phyloP scores from a whole-genome alignment of 2,113 vertebrate genomes.

The Taurulus bubalis region DNA sequence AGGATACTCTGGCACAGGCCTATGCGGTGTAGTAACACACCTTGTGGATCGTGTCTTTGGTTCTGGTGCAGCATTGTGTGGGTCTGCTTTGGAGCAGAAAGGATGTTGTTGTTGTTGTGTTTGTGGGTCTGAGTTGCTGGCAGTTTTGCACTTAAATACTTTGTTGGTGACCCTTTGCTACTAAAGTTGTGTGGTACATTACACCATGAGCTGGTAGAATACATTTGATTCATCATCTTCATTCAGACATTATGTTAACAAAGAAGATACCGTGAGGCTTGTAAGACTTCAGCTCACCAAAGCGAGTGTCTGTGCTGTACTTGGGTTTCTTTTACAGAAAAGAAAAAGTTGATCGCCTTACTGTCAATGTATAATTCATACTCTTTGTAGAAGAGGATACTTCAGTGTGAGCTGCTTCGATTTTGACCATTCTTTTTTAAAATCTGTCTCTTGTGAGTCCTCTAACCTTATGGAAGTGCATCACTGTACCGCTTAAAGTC shows the following conservation, averaged over 20 bases:
- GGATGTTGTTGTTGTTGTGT: background rate
- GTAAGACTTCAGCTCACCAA: background rate
- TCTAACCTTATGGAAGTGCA: slow-evolving; percentile 13
- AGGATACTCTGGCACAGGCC: background rate
- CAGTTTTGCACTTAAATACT: background rate
- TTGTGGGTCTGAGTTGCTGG: background rate
- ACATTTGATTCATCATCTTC: background rate
- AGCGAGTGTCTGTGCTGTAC: background rate
- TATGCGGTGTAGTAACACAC: background rate
- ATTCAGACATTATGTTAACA: background rate
- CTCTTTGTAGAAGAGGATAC: background rate
- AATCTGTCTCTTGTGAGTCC: slow-evolving; percentile 15
- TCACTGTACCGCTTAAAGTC: background rate
- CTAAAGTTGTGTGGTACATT: background rate
- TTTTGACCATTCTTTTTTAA: slow-evolving; percentile 15
- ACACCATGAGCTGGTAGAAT: background rate
- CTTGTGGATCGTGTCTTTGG: background rate
- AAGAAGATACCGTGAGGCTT: too few species aligned
- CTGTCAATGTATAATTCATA: background rate
- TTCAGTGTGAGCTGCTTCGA: background rate
- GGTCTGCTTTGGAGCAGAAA: background rate
- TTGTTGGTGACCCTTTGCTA: background rate
- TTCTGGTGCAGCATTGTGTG: slow-evolving; percentile 1
- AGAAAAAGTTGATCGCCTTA: background rate
- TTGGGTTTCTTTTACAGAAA: background rate